Percentiles rank a stretch among this genome's conserved stretches.
phyloP scores from a whole-genome alignment of 2,113 vertebrate genomes.

The Cynopterus brachyotis region DNA sequence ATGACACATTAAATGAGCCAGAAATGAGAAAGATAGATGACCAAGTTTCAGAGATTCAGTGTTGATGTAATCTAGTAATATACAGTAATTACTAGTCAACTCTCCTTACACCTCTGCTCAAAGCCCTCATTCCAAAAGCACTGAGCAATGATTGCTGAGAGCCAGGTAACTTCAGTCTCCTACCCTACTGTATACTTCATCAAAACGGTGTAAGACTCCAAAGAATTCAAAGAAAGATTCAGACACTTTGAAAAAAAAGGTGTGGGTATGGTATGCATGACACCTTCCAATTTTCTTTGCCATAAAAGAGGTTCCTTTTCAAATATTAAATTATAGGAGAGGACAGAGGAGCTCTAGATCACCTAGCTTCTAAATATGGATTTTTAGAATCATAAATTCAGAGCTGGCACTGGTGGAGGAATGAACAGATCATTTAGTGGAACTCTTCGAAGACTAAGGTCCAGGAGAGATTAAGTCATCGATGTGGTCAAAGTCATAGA shows the following conservation, averaged over 20 bases:
- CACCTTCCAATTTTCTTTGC: neutral
- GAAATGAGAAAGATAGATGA: neutral
- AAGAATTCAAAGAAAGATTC: neutral
- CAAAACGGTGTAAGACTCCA: neutral
- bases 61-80: neutral
- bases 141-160: accelerated
- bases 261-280: neutral
- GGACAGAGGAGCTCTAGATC: neutral
- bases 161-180: neutral
- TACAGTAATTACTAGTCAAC: neutral
- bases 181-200: neutral
- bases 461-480: neutral
- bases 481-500: neutral
- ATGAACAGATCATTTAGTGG: neutral
- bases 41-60: neutral
- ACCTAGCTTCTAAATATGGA: neutral
- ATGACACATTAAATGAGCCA: neutral
- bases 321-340: neutral
- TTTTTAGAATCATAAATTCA: neutral
- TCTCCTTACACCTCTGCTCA: neutral
- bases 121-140: neutral
- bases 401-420: neutral
- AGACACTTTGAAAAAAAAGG: neutral
- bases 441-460: neutral
- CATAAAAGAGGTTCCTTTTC: neutral